Conservation (phyloP, 1,140 invertebrate species). For the Heliconius hermathena region DNA sequence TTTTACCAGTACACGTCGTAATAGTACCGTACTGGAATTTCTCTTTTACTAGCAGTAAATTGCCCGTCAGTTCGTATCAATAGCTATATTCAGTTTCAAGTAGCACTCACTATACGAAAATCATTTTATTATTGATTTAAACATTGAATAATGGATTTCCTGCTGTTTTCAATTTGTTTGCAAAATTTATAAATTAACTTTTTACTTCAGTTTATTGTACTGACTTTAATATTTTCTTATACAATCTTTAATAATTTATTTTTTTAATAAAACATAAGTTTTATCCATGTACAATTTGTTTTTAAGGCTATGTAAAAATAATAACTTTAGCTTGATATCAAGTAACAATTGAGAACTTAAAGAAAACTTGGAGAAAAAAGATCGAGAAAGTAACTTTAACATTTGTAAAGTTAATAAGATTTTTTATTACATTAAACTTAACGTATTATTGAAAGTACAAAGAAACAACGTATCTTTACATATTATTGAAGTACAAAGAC, state of each 20-base stretch:
- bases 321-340: too few species aligned
- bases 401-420: too few species aligned
- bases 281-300: too few species aligned
- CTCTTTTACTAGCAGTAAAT: conserved; percentile 1
- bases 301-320: too few species aligned
- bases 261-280: too few species aligned
- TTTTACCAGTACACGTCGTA: neutral
- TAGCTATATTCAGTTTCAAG: neutral
- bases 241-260: too few species aligned
- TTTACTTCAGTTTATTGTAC: too few species aligned
- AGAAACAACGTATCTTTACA: neutral
- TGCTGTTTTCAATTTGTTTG: neutral
- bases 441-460: neutral
- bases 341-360: too few species aligned
- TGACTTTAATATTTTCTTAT: too few species aligned
- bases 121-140: conserved; percentile 2
- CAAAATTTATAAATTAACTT: neutral
- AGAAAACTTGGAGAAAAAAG: too few species aligned
- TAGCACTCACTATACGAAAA: neutral
- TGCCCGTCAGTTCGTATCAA: conserved; percentile 10
- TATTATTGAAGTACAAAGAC: neutral
- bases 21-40: neutral
- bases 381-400: too few species aligned
- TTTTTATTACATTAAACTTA: too few species aligned
- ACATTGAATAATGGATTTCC: neutral